These are phyloP conservation scores for Eulemur macaco DNA, from an alignment of 2,113 vertebrate genomes.

Conservation along the genomic window DNA sequence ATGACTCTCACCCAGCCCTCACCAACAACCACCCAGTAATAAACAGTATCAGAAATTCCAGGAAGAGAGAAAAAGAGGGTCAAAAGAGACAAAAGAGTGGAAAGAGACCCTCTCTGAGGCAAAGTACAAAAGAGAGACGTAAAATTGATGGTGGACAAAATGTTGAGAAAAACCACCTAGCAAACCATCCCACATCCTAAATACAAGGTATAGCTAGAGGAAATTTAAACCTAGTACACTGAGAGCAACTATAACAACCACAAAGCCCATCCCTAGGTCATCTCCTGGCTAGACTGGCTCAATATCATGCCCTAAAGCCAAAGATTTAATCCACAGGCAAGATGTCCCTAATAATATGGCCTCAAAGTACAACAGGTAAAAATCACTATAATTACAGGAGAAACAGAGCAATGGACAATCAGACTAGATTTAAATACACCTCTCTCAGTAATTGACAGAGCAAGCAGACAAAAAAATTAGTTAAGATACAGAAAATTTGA, in stretches of 20 bases:
- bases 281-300: not conserved
- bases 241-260: not conserved
- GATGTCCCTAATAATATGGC: not conserved
- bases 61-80: not conserved
- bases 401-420: not conserved
- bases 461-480: not conserved
- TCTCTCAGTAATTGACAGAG: not conserved
- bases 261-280: not conserved
- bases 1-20: not conserved
- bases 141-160: not conserved
- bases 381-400: not conserved
- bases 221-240: not conserved
- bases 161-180: not conserved
- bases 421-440: not conserved
- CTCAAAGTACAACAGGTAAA: not conserved
- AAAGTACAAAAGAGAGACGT: not conserved
- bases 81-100: not conserved
- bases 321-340: not conserved
- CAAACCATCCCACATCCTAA: not conserved
- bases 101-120: not conserved
- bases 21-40: not conserved
- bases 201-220: not conserved
- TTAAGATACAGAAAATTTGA: not conserved
- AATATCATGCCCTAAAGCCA: not conserved
- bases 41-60: not conserved